Conservation (phyloP, 2,888 invertebrate genomes). For the Pilophorus perplexus region DNA sequence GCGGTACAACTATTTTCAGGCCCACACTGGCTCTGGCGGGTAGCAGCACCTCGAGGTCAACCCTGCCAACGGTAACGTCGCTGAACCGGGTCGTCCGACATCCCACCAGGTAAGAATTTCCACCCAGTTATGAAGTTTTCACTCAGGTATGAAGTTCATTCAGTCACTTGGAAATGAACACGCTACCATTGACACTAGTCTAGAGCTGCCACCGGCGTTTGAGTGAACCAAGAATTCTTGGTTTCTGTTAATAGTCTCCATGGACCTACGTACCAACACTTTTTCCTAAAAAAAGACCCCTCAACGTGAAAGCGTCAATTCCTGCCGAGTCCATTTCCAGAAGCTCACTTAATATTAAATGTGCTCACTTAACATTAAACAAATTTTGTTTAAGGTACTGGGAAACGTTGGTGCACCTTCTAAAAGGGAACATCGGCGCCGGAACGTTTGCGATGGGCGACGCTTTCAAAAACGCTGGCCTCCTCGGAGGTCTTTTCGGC, state of each 20-base stretch:
- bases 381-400: slow-evolving; percentile 61
- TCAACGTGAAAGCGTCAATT: background rate
- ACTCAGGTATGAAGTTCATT: background rate
- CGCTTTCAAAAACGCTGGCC: slow-evolving; percentile 88
- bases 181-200: background rate
- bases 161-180: background rate
- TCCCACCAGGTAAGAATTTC: background rate
- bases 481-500: slow-evolving; percentile 75
- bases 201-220: too few species aligned
- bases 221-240: too few species aligned
- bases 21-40: too few species aligned
- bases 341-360: background rate
- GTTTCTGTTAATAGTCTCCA: too few species aligned
- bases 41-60: background rate
- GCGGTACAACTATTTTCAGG: too few species aligned
- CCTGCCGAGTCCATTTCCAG: too few species aligned
- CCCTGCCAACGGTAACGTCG: background rate
- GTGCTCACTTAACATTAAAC: background rate
- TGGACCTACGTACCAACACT: too few species aligned
- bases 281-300: background rate
- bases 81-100: slow-evolving; percentile 4
- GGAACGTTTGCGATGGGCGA: slow-evolving; percentile 95
- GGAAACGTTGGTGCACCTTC: slow-evolving; percentile 85
- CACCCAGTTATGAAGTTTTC: too few species aligned
- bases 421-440: slow-evolving; percentile 96